Conservation (phyloP, 2,888 invertebrate genomes). For the Scaeva pyrastri region DNA sequence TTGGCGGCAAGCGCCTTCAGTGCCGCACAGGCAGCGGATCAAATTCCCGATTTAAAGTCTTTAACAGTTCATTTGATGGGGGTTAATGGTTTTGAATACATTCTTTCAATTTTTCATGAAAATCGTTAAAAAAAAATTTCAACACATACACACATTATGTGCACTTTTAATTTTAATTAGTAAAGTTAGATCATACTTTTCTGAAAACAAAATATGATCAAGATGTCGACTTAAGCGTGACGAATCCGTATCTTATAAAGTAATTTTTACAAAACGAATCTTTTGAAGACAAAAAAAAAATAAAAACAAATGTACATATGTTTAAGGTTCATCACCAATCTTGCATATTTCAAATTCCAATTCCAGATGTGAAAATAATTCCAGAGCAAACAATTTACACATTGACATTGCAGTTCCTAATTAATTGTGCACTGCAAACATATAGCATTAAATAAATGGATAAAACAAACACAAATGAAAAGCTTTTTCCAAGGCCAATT, state of each 20-base stretch:
- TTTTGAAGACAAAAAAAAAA: background rate
- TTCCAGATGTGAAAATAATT: conserved; percentile 25
- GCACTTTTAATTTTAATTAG: background rate
- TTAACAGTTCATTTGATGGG: background rate
- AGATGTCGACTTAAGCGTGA: background rate
- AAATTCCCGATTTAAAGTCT: background rate
- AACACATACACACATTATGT: too few species aligned
- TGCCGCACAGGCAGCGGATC: background rate
- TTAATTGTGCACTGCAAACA: background rate
- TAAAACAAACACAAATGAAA: conserved; percentile 20
- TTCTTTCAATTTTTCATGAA: background rate
- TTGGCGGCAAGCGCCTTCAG: conserved; percentile 4
- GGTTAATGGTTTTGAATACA: conserved; percentile 21
- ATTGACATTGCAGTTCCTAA: background rate
- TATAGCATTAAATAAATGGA: background rate
- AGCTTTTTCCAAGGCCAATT: conserved; percentile 15
- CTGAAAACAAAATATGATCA: background rate
- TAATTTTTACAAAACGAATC: background rate
- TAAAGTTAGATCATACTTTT: background rate
- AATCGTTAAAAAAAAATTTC: too few species aligned
- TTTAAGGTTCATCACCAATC: background rate
- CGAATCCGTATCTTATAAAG: background rate
- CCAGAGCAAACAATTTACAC: background rate
- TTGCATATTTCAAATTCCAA: background rate
- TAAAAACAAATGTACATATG: too few species aligned